Conservation (phyloP, 2,888 invertebrate genomes). For the Amblyjoppa proteus region DNA sequence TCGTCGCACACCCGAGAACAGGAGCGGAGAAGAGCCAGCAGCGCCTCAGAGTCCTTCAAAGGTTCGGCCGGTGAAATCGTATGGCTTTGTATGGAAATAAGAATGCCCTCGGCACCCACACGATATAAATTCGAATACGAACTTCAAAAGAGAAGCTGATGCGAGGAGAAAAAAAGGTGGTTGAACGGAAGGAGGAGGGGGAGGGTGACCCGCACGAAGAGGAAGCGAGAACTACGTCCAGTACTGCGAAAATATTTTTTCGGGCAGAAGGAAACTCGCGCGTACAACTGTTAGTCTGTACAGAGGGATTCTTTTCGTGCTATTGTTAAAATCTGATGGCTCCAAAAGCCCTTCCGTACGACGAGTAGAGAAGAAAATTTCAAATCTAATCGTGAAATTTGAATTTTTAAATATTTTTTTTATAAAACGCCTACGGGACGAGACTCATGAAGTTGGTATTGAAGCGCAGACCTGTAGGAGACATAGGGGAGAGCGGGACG, state of each 20-base stretch:
- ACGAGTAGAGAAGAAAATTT: neutral
- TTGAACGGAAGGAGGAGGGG: conserved; percentile 8
- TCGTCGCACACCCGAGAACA: conserved; percentile 61
- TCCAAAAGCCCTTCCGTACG: neutral
- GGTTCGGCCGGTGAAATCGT: conserved; percentile 79
- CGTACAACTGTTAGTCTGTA: conserved; percentile 17
- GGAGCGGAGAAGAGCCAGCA: conserved; percentile 34
- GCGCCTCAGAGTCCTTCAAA: conserved; percentile 75
- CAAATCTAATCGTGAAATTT: neutral
- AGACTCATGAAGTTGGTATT: neutral
- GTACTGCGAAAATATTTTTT: conserved; percentile 80
- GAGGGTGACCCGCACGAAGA: conserved; percentile 38
- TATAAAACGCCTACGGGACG: neutral
- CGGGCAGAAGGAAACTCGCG: conserved; percentile 73
- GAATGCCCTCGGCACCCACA: conserved; percentile 77
- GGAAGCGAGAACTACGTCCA: conserved; percentile 64
- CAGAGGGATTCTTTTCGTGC: conserved; percentile 45
- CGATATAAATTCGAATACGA: conserved; percentile 77
- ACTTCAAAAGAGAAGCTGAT: conserved; percentile 75
- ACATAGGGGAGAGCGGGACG: too few relatives aligned
- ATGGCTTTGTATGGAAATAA: conserved; percentile 82
- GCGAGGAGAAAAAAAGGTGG: conserved; percentile 36
- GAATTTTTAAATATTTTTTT: neutral
- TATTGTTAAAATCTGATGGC: conserved; percentile 48
- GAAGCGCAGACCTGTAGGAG: neutral